Evolutionary conservation across 2,888 invertebrate species (phyloP), one percentile per base, ranked within the genome.

Genomic region (Abrostola tripartita): DNA sequence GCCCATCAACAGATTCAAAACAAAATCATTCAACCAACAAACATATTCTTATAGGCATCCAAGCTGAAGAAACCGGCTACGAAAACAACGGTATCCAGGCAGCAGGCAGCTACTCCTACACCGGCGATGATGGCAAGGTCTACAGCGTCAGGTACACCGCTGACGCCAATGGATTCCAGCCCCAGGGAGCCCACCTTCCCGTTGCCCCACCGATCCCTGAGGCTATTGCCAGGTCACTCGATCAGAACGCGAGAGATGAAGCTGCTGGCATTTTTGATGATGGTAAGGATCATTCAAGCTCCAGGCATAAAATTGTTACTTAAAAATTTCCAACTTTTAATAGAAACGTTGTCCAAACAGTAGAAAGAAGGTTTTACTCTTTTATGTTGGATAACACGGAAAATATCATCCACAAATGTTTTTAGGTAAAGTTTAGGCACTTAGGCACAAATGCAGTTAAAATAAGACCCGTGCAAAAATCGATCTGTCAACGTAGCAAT

Each of bases 121-220:
- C 95, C 1, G 95, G 95, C 2, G 96, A 96, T 6, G 96, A 96
- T 61, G 96, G 96, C 4, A 95, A 95, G 79, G 90, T 94, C 4
- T 95, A 95, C 88, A 92, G 92, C 72, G 90, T 96, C 62, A 90
- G 90, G 60, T 94, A 94, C 74, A 93, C 91, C 0, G 94, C 94
- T 69, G 94, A 85, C 49, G 86, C 78, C 72, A 92, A 93, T 76
- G 94, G 94, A 0, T 96, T 95, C 92, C 92, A 94, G 68, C 91
- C 95, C 0, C 88, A 91, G 49, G 96, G 96, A 0, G 94, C 95
- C 1, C 96, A 96, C 77, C 76, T 96, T 0, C 96, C 96, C 0
- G 95, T 95, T 0, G 92, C 96, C 0, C 96, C 96, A 0, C 96
- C 96, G 0, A 88, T 96, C 6, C 96, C 96, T 0, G 95, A 94